These are phyloP conservation scores for Muscicapa striata DNA, from an alignment of 2,797 vertebrate species.

Conservation along the genomic window DNA sequence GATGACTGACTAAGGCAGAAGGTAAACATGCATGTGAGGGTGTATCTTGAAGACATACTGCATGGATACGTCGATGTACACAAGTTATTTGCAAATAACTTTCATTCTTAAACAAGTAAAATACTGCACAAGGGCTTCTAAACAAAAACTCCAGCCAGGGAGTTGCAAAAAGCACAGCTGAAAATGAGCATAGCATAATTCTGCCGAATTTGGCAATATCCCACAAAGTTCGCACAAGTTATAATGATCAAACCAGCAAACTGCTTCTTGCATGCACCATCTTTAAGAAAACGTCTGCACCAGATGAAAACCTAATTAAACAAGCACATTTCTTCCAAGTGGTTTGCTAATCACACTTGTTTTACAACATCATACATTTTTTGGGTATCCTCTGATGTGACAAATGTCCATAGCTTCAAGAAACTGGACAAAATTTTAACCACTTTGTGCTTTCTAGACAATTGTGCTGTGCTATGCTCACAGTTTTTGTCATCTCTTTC, in stretches of 20 bases:
- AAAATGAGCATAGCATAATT: neutral
- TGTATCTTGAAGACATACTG: neutral
- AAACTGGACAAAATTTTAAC: neutral
- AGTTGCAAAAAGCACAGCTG: neutral
- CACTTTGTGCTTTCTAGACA: neutral
- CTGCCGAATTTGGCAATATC: neutral
- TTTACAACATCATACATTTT: neutral
- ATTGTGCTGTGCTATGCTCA: neutral
- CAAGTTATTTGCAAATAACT: neutral
- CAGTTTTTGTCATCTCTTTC: neutral
- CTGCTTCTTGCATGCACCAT: neutral
- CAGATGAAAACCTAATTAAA: neutral
- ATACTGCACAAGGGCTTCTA: neutral
- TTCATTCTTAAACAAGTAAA: neutral
- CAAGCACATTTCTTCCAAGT: neutral
- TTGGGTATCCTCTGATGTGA: neutral
- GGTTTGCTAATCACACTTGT: neutral
- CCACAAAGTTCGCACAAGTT: neutral
- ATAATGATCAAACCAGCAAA: neutral
- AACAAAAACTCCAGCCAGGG: neutral
- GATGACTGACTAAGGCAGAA: neutral
- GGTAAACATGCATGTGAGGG: neutral
- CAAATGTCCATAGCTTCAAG: neutral
- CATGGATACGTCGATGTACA: rapidly evolving
- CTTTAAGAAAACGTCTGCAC: neutral